These are phyloP conservation scores for Odontomyia ornata DNA, from an alignment of 2,888 invertebrate genomes.

Conservation along the genomic window DNA sequence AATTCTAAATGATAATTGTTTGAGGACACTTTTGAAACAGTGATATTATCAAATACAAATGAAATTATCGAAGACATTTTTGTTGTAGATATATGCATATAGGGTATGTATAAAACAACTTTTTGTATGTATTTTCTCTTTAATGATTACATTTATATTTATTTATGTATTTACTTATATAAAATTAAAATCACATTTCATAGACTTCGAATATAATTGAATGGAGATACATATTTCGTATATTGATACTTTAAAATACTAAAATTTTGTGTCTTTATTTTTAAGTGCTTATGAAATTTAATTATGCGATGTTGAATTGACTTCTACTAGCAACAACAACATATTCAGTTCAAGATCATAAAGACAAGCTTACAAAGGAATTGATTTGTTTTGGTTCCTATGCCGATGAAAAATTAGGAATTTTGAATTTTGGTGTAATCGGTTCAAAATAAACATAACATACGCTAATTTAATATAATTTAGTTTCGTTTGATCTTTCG, in stretches of 20 bases:
- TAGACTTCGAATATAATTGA: conserved; percentile 47
- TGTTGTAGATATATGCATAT: too few species aligned
- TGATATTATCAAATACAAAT: too few species aligned
- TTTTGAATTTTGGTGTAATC: too few species aligned
- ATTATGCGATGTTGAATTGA: conserved; percentile 10
- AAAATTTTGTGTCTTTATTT: background rate
- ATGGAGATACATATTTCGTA: background rate
- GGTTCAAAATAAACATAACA: too few species aligned
- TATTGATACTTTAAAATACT: background rate
- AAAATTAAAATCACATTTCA: conserved; percentile 51
- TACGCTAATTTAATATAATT: too few species aligned
- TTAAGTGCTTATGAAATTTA: background rate
- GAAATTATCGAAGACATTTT: too few species aligned
- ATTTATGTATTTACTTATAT: conserved; percentile 32
- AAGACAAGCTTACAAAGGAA: background rate
- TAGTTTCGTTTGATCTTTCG: too few species aligned
- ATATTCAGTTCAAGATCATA: background rate
- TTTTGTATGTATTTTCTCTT: background rate
- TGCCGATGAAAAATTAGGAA: too few species aligned
- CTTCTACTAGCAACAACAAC: background rate
- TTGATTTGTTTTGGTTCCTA: too few species aligned
- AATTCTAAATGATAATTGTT: background rate
- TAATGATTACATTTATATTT: conserved; percentile 12
- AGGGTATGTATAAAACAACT: background rate
- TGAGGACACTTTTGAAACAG: too few species aligned